Evolutionary conservation across 2,888 invertebrate species (phyloP), one percentile per base, ranked within the genome.

Genomic region (Eustalomyia histrio): DNA sequence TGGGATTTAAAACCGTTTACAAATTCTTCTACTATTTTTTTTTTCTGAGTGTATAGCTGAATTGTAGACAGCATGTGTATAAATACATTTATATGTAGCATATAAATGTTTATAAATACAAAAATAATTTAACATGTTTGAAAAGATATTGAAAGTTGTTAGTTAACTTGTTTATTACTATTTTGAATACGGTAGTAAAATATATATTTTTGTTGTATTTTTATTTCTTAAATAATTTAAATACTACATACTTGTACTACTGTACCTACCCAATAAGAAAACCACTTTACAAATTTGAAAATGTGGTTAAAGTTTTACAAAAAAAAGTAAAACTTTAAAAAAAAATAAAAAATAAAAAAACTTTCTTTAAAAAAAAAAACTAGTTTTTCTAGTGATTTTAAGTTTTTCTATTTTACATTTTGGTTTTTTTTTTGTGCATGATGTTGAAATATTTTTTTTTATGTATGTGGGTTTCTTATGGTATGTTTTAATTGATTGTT

Each of bases 401-500:
- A 29, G 29, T 29, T 29, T 29, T 29, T 29, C 29, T 29, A 29
- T 29, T 50, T 8, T 60, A 17, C 1, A 67, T 47, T 73, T 47
- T 71, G n/a, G n/a, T n/a, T n/a, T n/a, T n/a, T n/a, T n/a, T n/a
- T n/a, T 71, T 43, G 1, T 63, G 2, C 6, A 50, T 35, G 65
- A 81, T 81, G 78, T 81, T 71, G 81, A 81, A 81, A 81, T 81
- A 24, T 60, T 72, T 58, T 72, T 58, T 58, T 69, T 12, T 73
- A 61, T 76, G 29, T 29, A 29, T 29, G 81, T 78, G 71, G 81
- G 81, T 75, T 81, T 78, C 65, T 74, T 12, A 17, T 75, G 81
- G 78, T 65, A 78, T 81, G 69, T 81, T 81, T 81, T 81, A 76
- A 76, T 81, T 78, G 78, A 73, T 76, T 76, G 76, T 69, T 73